These are phyloP conservation scores for Mus minutoides DNA, from an alignment of 2,797 vertebrate species.

Conservation along the genomic window DNA sequence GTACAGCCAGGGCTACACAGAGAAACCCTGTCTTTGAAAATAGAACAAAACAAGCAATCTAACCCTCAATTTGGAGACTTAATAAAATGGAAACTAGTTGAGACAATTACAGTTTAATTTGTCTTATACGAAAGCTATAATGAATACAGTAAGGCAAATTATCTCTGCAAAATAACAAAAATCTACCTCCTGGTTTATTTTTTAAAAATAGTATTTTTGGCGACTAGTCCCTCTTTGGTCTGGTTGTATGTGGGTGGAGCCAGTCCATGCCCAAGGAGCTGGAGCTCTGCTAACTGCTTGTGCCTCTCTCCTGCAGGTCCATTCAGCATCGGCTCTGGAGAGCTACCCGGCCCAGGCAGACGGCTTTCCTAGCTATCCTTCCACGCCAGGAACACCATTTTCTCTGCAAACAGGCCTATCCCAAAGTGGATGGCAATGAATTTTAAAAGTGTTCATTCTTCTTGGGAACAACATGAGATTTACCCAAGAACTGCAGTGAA, in stretches of 20 bases:
- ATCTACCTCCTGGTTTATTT: not conserved
- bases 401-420: conserved; percentile 95
- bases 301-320: conserved; percentile 89
- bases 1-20: not conserved
- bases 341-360: conserved; percentile 94
- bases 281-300: not conserved
- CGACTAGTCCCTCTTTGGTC: not conserved
- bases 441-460: not conserved
- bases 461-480: conserved; percentile 42
- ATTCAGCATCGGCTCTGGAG: conserved; percentile 94
- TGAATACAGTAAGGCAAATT: not conserved
- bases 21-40: not conserved
- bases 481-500: conserved; percentile 73
- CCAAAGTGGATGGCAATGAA: conserved; percentile 96
- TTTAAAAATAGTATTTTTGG: not conserved
- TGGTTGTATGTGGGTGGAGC: not conserved
- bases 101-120: not conserved
- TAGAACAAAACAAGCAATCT: not conserved
- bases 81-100: not conserved
- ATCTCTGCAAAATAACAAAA: not conserved
- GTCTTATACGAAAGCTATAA: not conserved
- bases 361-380: conserved; percentile 93
- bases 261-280: not conserved
- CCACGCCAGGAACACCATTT: conserved; percentile 94
- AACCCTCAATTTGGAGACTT: not conserved